phyloP scores from a whole-genome alignment of 2,888 invertebrate genomes.

The Lochmaea crataegi region DNA sequence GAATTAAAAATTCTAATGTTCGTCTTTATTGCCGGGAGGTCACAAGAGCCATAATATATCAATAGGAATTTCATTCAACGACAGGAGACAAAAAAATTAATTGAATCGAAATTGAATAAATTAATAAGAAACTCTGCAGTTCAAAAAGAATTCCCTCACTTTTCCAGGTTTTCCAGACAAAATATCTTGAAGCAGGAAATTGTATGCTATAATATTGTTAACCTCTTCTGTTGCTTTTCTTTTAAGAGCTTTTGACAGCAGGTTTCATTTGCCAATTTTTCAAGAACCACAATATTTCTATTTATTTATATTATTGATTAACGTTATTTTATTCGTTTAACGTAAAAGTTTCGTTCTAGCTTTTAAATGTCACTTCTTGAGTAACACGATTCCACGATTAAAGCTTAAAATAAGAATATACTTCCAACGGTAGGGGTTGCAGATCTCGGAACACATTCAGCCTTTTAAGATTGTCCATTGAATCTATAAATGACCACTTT shows the following conservation, averaged over 20 bases:
- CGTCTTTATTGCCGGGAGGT: conserved; percentile 1
- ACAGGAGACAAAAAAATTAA: background rate
- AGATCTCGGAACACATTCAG: conserved; percentile 1
- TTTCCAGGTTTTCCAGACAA: too few relatives aligned
- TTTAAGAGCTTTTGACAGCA: too few relatives aligned
- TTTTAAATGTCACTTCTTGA: background rate
- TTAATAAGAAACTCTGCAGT: too few relatives aligned
- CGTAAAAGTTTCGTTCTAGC: background rate
- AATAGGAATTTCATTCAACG: background rate
- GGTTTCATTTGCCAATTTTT: too few relatives aligned
- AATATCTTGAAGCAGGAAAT: too few relatives aligned
- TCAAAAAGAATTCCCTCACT: too few relatives aligned
- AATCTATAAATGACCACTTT: conserved; percentile 9
- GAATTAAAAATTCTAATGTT: conserved; percentile 1
- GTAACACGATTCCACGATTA: conserved; percentile 1
- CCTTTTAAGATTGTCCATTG: conserved; percentile 8
- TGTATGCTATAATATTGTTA: too few relatives aligned
- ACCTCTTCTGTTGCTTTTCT: too few relatives aligned
- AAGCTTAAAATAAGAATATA: conserved; percentile 1
- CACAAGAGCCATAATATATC: background rate
- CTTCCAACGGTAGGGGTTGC: background rate
- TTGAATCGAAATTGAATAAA: background rate
- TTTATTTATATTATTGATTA: too few relatives aligned
- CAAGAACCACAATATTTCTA: too few relatives aligned
- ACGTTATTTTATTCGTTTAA: background rate